Evolutionary conservation across 1,140 invertebrate genomes (phyloP).

Genomic region (Elysia chlorotica): DNA sequence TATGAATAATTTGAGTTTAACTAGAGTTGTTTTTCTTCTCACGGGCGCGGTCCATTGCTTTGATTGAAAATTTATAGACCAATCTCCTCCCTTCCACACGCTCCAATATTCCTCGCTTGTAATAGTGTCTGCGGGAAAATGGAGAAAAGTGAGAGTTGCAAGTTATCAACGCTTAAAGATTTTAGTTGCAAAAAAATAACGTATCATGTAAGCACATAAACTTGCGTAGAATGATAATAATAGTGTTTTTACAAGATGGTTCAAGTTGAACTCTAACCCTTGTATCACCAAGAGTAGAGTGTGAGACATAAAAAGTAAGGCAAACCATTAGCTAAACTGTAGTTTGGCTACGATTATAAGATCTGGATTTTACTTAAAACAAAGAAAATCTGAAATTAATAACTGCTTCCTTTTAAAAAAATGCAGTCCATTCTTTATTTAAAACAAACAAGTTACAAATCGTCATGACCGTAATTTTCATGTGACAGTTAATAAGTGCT

Average conservation of each 20-base stretch:
- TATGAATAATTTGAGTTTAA: too few species aligned
- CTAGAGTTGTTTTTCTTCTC: conserved; percentile 26
- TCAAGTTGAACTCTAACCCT: background rate
- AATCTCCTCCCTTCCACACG: conserved; percentile 80
- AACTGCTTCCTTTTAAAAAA: too few species aligned
- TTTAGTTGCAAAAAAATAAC: background rate
- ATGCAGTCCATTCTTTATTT: too few species aligned
- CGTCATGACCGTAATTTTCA: too few species aligned
- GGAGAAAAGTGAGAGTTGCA: conserved; percentile 4
- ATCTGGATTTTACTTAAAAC: too few species aligned
- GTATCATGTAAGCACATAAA: background rate
- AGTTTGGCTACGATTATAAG: too few species aligned
- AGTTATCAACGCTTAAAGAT: too few species aligned
- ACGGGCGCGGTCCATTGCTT: conserved; percentile 40
- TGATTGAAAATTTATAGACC: conserved; percentile 78
- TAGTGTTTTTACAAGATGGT: background rate
- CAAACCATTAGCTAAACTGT: background rate
- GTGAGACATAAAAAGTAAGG: background rate
- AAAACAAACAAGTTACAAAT: too few species aligned
- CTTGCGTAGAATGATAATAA: too few species aligned
- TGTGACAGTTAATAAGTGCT: too few species aligned
- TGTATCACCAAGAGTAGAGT: background rate
- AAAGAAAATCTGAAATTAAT: too few species aligned
- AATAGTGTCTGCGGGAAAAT: conserved; percentile 72
- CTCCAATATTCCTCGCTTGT: conserved; percentile 79